Evolutionary conservation across 2,888 invertebrate species (phyloP).

Genomic region (Cosmopolites sordidus): DNA sequence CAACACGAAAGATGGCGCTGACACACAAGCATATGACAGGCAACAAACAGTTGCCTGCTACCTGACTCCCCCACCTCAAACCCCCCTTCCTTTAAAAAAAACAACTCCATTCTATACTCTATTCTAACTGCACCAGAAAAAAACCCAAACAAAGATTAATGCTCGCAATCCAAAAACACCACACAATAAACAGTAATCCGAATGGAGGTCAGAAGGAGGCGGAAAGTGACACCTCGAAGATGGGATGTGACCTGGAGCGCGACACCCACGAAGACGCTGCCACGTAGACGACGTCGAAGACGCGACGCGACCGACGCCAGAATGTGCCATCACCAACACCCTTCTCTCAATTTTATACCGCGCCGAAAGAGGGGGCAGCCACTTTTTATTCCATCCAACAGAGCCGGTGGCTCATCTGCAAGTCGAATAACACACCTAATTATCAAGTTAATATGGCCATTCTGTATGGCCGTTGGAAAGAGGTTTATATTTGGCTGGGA

Average conservation of each 20-base stretch:
- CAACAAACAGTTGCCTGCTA: constrained; percentile 20
- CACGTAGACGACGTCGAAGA: constrained; percentile 33
- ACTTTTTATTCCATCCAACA: constrained; percentile 69
- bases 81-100: not conserved
- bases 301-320: constrained; percentile 47
- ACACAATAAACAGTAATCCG: too few relatives aligned
- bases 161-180: too few relatives aligned
- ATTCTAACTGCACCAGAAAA: too few relatives aligned
- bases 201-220: too few relatives aligned
- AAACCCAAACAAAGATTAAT: too few relatives aligned
- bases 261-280: constrained; percentile 27
- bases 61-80: not conserved
- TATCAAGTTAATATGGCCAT: constrained; percentile 86
- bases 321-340: constrained; percentile 50
- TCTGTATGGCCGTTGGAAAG: constrained; percentile 59
- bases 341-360: constrained; percentile 50
- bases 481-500: constrained; percentile 51
- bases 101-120: too few relatives aligned
- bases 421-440: constrained; percentile 87
- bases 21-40: constrained; percentile 5
- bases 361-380: constrained; percentile 57
- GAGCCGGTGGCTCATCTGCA: constrained; percentile 75
- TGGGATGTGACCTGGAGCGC: constrained; percentile 31
- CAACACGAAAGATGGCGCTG: constrained; percentile 23
- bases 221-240: too few relatives aligned